Evolutionary conservation across 2,888 invertebrate species (phyloP).

Genomic region (Stenolophus ochropezus): DNA sequence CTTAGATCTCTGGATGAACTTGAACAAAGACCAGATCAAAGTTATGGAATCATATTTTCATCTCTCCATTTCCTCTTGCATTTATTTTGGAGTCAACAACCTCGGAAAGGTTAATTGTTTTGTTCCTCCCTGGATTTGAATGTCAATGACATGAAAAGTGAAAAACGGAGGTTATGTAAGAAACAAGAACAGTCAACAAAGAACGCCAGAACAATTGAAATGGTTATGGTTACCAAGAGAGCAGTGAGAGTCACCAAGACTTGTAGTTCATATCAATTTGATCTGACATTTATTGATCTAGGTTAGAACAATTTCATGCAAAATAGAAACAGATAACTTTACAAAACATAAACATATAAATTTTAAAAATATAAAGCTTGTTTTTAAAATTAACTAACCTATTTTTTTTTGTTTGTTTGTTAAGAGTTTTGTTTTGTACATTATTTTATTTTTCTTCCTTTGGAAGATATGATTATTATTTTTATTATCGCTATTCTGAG

Average conservation of each 20-base stretch:
- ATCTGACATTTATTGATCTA: neutral
- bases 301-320: neutral
- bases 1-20: neutral
- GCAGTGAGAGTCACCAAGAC: neutral
- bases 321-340: neutral
- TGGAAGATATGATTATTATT: too few relatives aligned
- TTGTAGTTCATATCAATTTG: neutral
- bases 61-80: slow-evolving; percentile 13
- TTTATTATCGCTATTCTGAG: too few relatives aligned
- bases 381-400: too few relatives aligned
- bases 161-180: slow-evolving; percentile 15
- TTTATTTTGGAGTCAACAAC: slow-evolving; percentile 29
- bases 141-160: slow-evolving; percentile 35
- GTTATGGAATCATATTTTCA: neutral
- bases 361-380: too few relatives aligned
- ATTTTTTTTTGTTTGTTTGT: too few relatives aligned
- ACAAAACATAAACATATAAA: neutral
- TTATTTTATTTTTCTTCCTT: too few relatives aligned
- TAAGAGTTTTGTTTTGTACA: neutral
- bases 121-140: slow-evolving; percentile 28
- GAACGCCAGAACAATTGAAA: neutral
- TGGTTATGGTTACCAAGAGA: neutral
- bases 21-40: neutral
- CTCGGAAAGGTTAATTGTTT: slow-evolving; percentile 36
- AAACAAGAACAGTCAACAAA: slow-evolving; percentile 14